These are phyloP conservation scores for Paradoxurus hermaphroditus DNA, from an alignment of 2,113 vertebrate genomes.

Conservation along the genomic window DNA sequence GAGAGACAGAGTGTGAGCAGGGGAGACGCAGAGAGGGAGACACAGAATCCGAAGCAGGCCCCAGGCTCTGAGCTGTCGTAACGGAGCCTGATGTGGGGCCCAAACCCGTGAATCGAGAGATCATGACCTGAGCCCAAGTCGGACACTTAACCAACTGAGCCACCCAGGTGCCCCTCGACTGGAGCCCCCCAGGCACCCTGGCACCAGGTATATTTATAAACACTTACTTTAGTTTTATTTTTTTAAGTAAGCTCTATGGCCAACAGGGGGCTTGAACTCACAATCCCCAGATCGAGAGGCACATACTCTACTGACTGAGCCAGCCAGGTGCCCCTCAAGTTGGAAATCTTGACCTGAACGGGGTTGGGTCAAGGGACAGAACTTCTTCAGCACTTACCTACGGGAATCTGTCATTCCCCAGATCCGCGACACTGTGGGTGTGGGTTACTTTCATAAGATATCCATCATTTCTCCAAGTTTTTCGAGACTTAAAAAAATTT, in stretches of 20 bases:
- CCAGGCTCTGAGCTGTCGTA: too few species aligned
- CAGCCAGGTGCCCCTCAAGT: not conserved
- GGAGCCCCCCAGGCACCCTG: too few species aligned
- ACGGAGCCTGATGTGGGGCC: not conserved
- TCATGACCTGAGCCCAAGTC: not conserved
- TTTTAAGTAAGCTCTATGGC: not conserved
- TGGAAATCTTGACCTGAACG: not conserved
- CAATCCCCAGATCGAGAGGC: too few species aligned
- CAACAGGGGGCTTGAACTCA: too few species aligned
- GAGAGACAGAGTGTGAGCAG: too few species aligned
- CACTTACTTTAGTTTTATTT: not conserved
- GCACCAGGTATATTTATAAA: not conserved
- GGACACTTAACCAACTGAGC: not conserved
- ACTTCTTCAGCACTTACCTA: not conserved
- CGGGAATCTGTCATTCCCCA: not conserved
- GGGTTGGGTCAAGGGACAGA: not conserved
- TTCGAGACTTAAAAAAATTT: not conserved
- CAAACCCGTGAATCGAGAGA: not conserved
- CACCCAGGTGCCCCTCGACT: not conserved
- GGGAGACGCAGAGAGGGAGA: too few species aligned
- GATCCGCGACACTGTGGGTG: not conserved
- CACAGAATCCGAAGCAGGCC: too few species aligned
- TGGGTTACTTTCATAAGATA: not conserved
- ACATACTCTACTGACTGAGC: too few species aligned
- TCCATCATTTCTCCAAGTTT: not conserved